Percentiles rank a stretch among this genome's conserved stretches.
These are phyloP conservation scores for Drosophila buzzatii DNA, from an alignment of 2,888 invertebrate species.

Conservation along the genomic window DNA sequence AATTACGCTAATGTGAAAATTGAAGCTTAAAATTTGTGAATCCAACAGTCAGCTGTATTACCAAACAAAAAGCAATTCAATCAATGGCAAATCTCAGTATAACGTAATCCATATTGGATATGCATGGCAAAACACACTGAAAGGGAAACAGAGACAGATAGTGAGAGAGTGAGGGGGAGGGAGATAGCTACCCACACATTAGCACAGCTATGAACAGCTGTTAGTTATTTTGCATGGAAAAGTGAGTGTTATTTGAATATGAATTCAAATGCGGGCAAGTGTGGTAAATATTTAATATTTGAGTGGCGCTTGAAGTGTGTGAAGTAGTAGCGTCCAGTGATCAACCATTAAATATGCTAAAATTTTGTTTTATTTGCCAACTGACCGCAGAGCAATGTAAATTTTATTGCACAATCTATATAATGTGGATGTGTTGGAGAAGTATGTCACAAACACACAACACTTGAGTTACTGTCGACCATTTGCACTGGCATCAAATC, in stretches of 20 bases:
- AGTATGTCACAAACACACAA: slow-evolving; percentile 17
- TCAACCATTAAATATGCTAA: slow-evolving; percentile 45
- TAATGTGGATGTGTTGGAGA: slow-evolving; percentile 3
- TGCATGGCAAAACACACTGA: slow-evolving; percentile 20
- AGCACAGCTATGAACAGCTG: slow-evolving; percentile 22
- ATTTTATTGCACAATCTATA: slow-evolving; percentile 50
- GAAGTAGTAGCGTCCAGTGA: slow-evolving; percentile 25
- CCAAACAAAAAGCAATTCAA: slow-evolving; percentile 18
- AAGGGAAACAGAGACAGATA: neutral
- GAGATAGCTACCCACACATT: slow-evolving; percentile 1
- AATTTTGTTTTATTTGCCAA: slow-evolving; percentile 50
- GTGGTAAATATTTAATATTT: slow-evolving; percentile 57
- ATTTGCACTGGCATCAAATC: slow-evolving; percentile 18
- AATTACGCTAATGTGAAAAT: slow-evolving; percentile 46
- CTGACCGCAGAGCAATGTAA: slow-evolving; percentile 40
- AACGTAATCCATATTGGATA: slow-evolving; percentile 19
- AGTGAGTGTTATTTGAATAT: slow-evolving; percentile 30
- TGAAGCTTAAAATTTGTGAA: slow-evolving; percentile 2
- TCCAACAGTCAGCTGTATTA: slow-evolving; percentile 15
- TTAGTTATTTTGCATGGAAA: slow-evolving; percentile 24
- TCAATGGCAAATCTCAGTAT: slow-evolving; percentile 22
- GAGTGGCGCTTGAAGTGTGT: slow-evolving; percentile 21
- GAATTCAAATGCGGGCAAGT: slow-evolving; percentile 50
- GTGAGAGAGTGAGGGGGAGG: neutral
- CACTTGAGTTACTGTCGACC: slow-evolving; percentile 13